Evolutionary conservation across 2,113 vertebrate genomes (phyloP).

Genomic region (Corvus cornix): DNA sequence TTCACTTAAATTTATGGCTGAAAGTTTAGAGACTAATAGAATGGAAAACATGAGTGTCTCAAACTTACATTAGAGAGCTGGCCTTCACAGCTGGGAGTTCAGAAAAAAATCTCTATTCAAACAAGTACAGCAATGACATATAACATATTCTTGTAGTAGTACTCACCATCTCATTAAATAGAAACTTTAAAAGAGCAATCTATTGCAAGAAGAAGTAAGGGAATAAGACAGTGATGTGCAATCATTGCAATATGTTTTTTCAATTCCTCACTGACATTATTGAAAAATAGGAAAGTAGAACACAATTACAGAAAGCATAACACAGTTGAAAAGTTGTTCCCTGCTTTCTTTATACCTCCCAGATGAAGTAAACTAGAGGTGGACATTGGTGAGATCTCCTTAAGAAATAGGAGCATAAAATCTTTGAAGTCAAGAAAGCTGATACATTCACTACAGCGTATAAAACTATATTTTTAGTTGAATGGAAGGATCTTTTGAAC

Average conservation of each 20-base stretch:
- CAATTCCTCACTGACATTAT: not conserved
- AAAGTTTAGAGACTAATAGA: constrained; percentile 50
- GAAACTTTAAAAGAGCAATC: constrained; percentile 3
- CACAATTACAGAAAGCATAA: not conserved
- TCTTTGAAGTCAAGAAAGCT: not conserved
- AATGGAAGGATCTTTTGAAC: not conserved
- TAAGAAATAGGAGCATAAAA: not conserved
- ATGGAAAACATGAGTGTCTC: constrained; percentile 30
- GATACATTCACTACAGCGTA: not conserved
- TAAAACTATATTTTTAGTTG: not conserved
- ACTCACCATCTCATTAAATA: not conserved
- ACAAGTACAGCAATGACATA: not conserved
- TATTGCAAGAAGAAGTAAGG: not conserved
- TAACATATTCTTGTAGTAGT: not conserved
- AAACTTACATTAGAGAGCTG: constrained; percentile 13
- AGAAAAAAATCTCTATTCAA: constrained; percentile 10
- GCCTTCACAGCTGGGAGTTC: not conserved
- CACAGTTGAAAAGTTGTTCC: not conserved
- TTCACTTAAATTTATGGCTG: constrained; percentile 33
- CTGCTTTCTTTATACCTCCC: not conserved
- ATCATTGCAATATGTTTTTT: not conserved
- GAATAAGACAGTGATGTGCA: not conserved
- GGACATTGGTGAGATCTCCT: not conserved
- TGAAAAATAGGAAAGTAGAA: not conserved
- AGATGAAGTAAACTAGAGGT: not conserved